phyloP scores from a whole-genome alignment of 2,797 vertebrate genomes.

The Darevskia mixta region DNA sequence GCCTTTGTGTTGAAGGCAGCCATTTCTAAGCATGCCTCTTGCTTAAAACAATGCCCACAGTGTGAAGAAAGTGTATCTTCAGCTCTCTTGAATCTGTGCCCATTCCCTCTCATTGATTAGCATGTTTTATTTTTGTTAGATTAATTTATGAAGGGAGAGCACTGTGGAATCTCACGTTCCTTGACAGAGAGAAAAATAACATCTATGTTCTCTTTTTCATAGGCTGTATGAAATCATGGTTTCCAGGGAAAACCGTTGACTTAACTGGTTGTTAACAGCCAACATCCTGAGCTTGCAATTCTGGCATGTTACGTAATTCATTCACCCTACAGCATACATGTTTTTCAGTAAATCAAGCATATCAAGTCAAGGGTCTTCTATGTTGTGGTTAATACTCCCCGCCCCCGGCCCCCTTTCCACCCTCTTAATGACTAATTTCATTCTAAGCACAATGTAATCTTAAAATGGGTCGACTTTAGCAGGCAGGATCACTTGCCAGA shows the following conservation, averaged over 20 bases:
- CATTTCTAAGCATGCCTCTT: not conserved
- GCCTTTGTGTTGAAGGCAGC: constrained; percentile 1
- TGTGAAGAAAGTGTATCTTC: not conserved
- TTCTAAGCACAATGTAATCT: constrained; percentile 62
- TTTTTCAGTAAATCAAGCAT: constrained; percentile 24
- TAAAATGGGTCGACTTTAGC: constrained; percentile 63
- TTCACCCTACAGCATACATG: constrained; percentile 37
- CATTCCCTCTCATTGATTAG: constrained; percentile 60
- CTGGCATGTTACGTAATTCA: constrained; percentile 52
- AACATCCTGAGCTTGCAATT: constrained; percentile 55
- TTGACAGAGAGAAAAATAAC: constrained; percentile 74
- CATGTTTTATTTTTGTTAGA: constrained; percentile 71
- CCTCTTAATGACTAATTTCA: constrained; percentile 1
- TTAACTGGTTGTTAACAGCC: constrained; percentile 47
- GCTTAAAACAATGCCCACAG: rapidly evolving
- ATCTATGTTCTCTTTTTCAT: constrained; percentile 57
- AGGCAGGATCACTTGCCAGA: constrained; percentile 59
- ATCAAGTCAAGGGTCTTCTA: constrained; percentile 36
- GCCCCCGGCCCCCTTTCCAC: constrained; percentile 19
- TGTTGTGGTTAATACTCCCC: constrained; percentile 39
- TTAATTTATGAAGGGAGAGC: constrained; percentile 52
- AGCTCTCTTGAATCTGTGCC: constrained; percentile 37
- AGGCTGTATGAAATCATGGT: constrained; percentile 71
- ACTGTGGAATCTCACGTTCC: constrained; percentile 67
- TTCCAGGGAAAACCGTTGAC: constrained; percentile 61